phyloP scores from a whole-genome alignment of 2,888 invertebrate genomes.

The Tyria jacobaeae region DNA sequence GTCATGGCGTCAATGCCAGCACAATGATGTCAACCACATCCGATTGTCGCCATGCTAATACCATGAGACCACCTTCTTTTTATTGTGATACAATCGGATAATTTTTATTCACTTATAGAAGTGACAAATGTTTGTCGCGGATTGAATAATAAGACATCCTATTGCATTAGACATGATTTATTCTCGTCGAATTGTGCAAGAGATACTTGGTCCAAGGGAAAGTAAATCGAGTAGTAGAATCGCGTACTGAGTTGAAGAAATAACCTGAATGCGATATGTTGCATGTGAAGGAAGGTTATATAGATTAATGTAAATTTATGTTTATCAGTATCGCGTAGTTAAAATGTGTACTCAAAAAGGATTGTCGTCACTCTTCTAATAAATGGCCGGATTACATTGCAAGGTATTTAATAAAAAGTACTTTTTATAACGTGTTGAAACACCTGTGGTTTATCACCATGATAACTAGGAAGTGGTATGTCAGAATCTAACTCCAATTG shows the following conservation, averaged over 20 bases:
- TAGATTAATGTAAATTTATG: background rate
- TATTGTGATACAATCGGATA: constrained; percentile 54
- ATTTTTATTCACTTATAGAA: constrained; percentile 64
- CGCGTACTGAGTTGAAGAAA: too few relatives aligned
- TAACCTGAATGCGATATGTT: too few relatives aligned
- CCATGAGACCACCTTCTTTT: constrained; percentile 63
- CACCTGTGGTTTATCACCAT: too few relatives aligned
- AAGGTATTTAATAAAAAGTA: too few relatives aligned
- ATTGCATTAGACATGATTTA: background rate
- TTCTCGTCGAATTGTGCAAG: too few relatives aligned
- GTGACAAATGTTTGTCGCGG: constrained; percentile 64
- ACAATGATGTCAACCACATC: constrained; percentile 71
- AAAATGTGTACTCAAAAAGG: background rate
- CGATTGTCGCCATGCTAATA: constrained; percentile 76
- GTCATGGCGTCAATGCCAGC: constrained; percentile 63
- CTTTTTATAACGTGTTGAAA: too few relatives aligned
- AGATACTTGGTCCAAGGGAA: background rate
- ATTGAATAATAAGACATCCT: constrained; percentile 72
- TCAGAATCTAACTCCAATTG: background rate
- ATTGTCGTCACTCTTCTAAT: too few relatives aligned
- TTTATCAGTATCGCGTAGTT: background rate
- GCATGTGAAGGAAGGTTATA: background rate
- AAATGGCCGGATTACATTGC: too few relatives aligned
- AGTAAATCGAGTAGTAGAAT: too few relatives aligned
- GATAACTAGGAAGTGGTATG: background rate